Base-by-base conservation (phyloP, 2,113 vertebrate genomes). In the Ranitomeya imitator region DNA sequence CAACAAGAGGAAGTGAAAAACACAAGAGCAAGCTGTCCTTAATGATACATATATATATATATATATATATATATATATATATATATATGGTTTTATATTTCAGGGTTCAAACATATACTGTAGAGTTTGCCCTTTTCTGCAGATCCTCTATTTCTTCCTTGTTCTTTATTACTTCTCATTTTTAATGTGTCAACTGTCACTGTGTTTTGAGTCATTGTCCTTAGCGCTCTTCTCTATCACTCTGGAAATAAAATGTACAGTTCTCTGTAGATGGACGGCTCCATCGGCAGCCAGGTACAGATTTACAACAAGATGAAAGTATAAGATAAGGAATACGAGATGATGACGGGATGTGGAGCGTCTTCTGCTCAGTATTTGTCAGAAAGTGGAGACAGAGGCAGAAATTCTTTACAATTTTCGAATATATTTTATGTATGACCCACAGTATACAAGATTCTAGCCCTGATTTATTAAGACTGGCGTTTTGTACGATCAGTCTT, bases 201-300 rank as follows among this genome's bases (percentile, higher is more conserved):
- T 23, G 63, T 54, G 45, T 83, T 83, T 69, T 69, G 82, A 69
- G 63, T 83, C 63, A 83, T 26, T 69, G 81, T 67, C 45, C 61
- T 37, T 61, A 65, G 21, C 12, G n/a, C 12, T 52, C 52, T 45
- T 21, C 73, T 76, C 52, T 52, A 76, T 52, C 73, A 11, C 31
- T 14, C 7, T 74, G 71, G 37, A 16, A 76, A 45, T 76, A 52
- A 51, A 51, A 76, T 76, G 73, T 76, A 76, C 52, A 12, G 16
- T 10, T 16, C 73, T 76, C 18, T 21, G 7, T 12, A 52, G 18
- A 76, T 21, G 10, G 6, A 76, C 45, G 59, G 78, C 55, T 59
- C 0, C n/a, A 59, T 16, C 19, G 9, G 57, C 19, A 19, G 23
- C 57, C 18, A 23, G 4, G 8, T 19, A 12, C 23, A 61, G 79